phyloP scores from a whole-genome alignment of 2,797 vertebrate genomes.

The Passerculus sandwichensis region DNA sequence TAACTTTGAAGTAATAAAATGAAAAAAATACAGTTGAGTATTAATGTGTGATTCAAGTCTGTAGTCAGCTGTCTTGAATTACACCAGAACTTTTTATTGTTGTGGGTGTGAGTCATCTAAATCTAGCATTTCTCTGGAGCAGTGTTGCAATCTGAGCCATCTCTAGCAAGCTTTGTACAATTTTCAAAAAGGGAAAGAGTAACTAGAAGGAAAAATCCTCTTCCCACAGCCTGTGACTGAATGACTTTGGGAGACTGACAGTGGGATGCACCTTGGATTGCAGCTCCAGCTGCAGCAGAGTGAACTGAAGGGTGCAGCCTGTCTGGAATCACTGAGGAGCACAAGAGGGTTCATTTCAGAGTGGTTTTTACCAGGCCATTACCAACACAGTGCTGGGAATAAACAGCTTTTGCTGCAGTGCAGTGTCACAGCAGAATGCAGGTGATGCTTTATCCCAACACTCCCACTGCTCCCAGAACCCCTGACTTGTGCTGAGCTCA shows the following conservation, averaged over 20 bases:
- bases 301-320: neutral
- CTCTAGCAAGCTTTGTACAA: neutral
- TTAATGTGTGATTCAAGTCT: conserved; percentile 11
- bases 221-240: neutral
- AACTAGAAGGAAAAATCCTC: neutral
- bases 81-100: conserved; percentile 34
- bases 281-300: neutral
- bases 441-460: neutral
- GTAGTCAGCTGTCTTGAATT: conserved; percentile 50
- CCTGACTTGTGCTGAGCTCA: neutral
- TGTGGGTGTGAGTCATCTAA: conserved; percentile 39
- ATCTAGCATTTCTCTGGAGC: conserved; percentile 9
- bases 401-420: neutral
- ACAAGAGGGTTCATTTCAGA: neutral
- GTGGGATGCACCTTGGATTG: neutral
- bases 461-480: neutral
- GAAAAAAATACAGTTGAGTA: neutral
- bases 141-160: conserved; percentile 10
- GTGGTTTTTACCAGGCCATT: neutral
- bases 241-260: neutral
- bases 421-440: neutral
- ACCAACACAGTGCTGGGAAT: neutral
- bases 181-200: conserved; percentile 12
- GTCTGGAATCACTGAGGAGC: neutral
- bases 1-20: conserved; percentile 30